Percentiles rank a stretch among this genome's conserved stretches.
Evolutionary conservation across 2,113 vertebrate species (phyloP).

Genomic region (Tringa solitaria): DNA sequence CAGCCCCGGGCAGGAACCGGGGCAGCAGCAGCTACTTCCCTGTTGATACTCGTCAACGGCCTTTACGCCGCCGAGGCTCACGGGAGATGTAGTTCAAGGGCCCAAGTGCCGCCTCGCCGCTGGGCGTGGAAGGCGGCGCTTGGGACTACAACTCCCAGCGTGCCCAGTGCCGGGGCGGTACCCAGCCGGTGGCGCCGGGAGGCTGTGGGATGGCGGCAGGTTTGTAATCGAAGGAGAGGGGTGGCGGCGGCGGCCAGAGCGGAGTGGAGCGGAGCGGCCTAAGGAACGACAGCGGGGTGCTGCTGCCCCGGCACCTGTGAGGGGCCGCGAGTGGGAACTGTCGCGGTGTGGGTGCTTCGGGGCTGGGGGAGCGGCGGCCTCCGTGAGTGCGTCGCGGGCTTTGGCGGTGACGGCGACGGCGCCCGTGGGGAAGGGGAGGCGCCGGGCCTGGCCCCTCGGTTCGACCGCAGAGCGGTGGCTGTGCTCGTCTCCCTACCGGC

Average conservation of each 20-base stretch:
- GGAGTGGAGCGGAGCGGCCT: rapidly evolving
- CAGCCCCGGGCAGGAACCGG: rapidly evolving
- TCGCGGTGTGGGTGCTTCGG: neutral
- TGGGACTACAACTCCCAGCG: conserved; percentile 57
- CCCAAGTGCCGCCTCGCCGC: rapidly evolving
- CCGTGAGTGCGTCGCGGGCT: neutral
- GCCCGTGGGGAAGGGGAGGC: too few species aligned
- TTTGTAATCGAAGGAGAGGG: neutral
- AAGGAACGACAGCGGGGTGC: rapidly evolving
- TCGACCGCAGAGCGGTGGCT: too few species aligned
- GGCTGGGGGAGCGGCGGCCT: neutral
- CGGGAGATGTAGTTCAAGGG: conserved; percentile 52
- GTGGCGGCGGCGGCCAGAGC: rapidly evolving
- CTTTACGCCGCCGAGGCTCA: rapidly evolving
- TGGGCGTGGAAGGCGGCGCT: rapidly evolving
- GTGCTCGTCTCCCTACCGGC: neutral
- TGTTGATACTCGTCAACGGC: neutral
- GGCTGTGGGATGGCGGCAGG: conserved; percentile 45
- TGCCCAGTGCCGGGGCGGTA: neutral
- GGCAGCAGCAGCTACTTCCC: rapidly evolving
- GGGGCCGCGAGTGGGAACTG: neutral
- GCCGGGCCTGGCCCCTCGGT: neutral
- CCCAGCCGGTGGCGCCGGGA: conserved; percentile 2
- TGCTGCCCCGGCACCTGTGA: rapidly evolving
- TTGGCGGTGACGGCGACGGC: neutral